These are phyloP conservation scores for Sycobia sp. DNA, from an alignment of 1,140 invertebrate genomes.

Conservation along the genomic window DNA sequence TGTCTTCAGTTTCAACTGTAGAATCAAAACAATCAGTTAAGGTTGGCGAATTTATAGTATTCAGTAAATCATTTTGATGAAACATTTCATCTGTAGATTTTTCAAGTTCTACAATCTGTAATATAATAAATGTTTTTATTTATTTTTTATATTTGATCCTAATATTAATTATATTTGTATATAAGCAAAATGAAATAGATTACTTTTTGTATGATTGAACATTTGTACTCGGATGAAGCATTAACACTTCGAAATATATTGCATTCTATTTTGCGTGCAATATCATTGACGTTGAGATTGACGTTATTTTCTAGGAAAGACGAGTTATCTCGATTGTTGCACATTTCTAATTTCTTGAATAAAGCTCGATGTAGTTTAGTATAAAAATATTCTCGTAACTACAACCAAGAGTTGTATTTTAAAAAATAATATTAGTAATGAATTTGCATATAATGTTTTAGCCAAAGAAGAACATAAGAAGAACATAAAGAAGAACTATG, in stretches of 20 bases:
- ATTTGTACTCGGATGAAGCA: not conserved
- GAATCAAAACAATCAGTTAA: too few relatives aligned
- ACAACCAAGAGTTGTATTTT: not conserved
- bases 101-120: not conserved
- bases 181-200: too few relatives aligned
- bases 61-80: too few relatives aligned
- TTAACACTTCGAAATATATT: not conserved
- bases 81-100: not conserved
- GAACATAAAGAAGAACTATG: too few relatives aligned
- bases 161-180: not conserved
- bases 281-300: too few relatives aligned
- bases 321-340: not conserved
- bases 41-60: too few relatives aligned
- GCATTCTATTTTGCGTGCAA: not conserved
- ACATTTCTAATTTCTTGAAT: not conserved
- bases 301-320: not conserved
- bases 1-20: too few relatives aligned
- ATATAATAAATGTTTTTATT: not conserved
- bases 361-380: not conserved
- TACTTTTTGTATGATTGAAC: too few relatives aligned
- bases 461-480: too few relatives aligned
- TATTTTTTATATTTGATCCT: not conserved
- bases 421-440: not conserved
- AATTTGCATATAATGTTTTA: not conserved
- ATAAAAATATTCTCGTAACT: constrained; percentile 9